Percentiles rank a stretch among this genome's conserved stretches.
phyloP scores from a whole-genome alignment of 2,888 invertebrate species.

The Vesta saturnalis region DNA sequence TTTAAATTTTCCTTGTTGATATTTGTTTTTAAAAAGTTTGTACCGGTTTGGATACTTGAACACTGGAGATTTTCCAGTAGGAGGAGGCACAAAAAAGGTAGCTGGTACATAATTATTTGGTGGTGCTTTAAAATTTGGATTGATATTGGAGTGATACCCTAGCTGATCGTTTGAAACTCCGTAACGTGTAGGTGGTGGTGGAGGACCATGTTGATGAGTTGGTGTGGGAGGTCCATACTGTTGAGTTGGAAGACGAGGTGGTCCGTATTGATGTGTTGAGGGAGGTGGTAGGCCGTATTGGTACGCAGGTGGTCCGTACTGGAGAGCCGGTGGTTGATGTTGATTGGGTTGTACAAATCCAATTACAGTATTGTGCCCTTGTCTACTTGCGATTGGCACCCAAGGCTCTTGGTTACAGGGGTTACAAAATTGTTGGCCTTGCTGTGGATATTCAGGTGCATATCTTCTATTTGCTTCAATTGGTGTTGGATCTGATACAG shows the following conservation, averaged over 20 bases:
- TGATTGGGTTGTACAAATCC: constrained; percentile 50
- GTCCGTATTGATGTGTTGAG: constrained; percentile 10
- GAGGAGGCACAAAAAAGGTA: constrained; percentile 33
- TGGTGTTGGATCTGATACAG: constrained; percentile 41
- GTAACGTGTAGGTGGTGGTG: constrained; percentile 11
- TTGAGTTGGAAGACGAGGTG: constrained; percentile 13
- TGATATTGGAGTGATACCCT: constrained; percentile 27
- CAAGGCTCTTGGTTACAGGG: constrained; percentile 84
- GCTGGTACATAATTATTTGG: constrained; percentile 40
- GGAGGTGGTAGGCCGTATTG: constrained; percentile 37
- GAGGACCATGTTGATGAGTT: background rate
- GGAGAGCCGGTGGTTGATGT: background rate
- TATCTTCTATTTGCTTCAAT: constrained; percentile 39
- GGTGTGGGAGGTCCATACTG: constrained; percentile 49
- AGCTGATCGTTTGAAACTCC: constrained; percentile 20
- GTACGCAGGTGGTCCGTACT: constrained; percentile 21
- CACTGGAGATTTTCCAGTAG: constrained; percentile 23
- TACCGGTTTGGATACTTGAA: background rate
- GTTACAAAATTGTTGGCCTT: constrained; percentile 65
- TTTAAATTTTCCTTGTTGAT: background rate
- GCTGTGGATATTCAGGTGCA: constrained; percentile 40
- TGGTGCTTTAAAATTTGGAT: constrained; percentile 26
- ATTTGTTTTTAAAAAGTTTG: constrained; percentile 15
- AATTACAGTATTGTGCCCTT: constrained; percentile 51
- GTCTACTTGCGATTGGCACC: constrained; percentile 74